Evolutionary conservation across 2,797 vertebrate genomes (phyloP).

Genomic region (Pterois miles): DNA sequence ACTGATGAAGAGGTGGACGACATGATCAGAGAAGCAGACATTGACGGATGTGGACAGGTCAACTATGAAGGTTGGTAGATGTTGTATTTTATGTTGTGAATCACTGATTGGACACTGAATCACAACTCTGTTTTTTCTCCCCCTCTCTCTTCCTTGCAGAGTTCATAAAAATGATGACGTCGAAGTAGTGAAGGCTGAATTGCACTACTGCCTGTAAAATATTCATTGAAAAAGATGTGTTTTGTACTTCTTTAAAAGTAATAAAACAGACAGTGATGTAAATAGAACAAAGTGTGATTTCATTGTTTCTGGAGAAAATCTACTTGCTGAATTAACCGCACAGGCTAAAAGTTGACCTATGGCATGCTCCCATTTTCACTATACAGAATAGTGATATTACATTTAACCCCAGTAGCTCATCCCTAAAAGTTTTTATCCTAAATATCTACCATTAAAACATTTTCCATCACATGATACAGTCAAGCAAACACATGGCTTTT

Average conservation of each 20-base stretch:
- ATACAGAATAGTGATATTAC: neutral
- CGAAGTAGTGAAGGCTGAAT: constrained; percentile 92
- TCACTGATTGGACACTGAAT: neutral
- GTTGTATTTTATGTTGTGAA: neutral
- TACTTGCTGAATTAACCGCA: constrained; percentile 2
- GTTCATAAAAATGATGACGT: constrained; percentile 99
- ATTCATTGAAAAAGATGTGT: neutral
- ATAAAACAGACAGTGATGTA: neutral
- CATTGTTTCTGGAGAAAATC: neutral
- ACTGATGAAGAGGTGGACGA: constrained; percentile 99
- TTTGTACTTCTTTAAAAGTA: neutral
- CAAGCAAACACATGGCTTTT: constrained; percentile 59
- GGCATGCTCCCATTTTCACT: constrained; percentile 1
- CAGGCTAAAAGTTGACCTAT: constrained; percentile 9
- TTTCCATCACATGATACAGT: constrained; percentile 27
- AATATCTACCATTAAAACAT: constrained; percentile 30
- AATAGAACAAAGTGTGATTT: neutral
- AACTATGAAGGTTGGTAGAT: constrained; percentile 96
- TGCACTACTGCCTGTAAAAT: neutral
- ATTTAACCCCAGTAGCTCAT: neutral
- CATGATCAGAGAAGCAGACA: constrained; percentile 99
- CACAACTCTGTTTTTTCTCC: neutral
- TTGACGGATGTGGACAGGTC: constrained; percentile 99
- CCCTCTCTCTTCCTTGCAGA: constrained; percentile 83
- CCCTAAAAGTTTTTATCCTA: constrained; percentile 16